Conservation (phyloP, 2,888 invertebrate species). For the Eupithecia dodoneata region DNA sequence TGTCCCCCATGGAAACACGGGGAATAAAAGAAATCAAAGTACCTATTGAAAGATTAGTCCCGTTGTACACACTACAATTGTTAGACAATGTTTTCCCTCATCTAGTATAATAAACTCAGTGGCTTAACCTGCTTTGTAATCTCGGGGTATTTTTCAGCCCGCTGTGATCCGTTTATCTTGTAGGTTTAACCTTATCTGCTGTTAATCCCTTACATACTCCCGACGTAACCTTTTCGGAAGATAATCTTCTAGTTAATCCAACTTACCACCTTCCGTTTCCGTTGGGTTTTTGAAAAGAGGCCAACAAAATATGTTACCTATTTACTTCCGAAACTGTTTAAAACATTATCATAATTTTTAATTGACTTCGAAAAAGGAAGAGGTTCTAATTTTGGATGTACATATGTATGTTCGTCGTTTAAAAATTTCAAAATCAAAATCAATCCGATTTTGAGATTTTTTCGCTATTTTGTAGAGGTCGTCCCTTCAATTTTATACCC, state of each 20-base stretch:
- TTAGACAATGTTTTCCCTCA: not conserved
- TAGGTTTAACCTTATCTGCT: conserved; percentile 14
- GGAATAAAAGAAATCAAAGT: not conserved
- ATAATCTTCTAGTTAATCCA: conserved; percentile 11
- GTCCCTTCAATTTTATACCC: too few relatives aligned
- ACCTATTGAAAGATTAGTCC: not conserved
- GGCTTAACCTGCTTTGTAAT: conserved; percentile 1
- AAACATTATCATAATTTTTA: too few relatives aligned
- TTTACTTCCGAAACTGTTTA: not conserved
- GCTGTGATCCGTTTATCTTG: conserved; percentile 12
- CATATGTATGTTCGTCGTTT: too few relatives aligned
- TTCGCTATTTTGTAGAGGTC: too few relatives aligned
- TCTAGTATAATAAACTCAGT: conserved; percentile 1
- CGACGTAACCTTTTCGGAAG: conserved; percentile 7
- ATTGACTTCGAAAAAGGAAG: too few relatives aligned
- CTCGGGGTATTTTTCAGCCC: conserved; percentile 11
- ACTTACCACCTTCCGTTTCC: conserved; percentile 4
- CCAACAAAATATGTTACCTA: not conserved
- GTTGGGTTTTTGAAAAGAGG: not conserved
- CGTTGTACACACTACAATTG: not conserved
- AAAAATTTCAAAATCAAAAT: too few relatives aligned
- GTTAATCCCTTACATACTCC: conserved; percentile 9
- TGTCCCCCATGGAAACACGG: not conserved
- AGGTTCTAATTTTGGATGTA: too few relatives aligned
- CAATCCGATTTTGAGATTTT: too few relatives aligned